Percentiles rank a stretch among this genome's conserved stretches.
Conservation (phyloP, 2,113 vertebrate genomes). For the Glaucomys volans region DNA sequence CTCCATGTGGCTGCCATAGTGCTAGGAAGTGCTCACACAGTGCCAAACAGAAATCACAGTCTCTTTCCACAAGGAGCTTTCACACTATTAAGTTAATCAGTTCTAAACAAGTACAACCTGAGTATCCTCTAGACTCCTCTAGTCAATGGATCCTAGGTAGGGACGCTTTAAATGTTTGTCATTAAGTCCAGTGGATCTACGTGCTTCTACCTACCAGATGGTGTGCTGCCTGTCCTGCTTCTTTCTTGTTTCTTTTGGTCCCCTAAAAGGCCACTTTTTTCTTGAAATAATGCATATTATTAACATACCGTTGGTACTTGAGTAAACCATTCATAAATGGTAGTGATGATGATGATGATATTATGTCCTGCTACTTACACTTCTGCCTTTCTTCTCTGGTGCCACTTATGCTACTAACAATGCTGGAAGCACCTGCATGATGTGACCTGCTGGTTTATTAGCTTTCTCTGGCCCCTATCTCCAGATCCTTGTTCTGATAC, state of each 20-base stretch:
- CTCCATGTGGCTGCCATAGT: neutral
- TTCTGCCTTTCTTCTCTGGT: neutral
- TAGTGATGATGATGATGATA: neutral
- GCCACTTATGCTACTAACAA: neutral
- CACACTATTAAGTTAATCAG: neutral
- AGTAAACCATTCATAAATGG: constrained; percentile 5
- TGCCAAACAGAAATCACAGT: neutral
- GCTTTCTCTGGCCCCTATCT: neutral
- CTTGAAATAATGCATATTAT: constrained; percentile 19
- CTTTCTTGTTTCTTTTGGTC: neutral
- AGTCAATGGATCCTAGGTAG: neutral
- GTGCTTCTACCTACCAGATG: neutral
- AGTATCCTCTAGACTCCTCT: neutral
- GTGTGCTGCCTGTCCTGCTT: neutral
- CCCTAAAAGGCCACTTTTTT: neutral
- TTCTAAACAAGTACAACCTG: constrained; percentile 14
- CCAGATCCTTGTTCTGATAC: neutral
- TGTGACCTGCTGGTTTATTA: neutral
- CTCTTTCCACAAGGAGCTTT: neutral
- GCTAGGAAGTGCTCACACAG: neutral
- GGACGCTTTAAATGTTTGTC: neutral
- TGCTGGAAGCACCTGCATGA: neutral
- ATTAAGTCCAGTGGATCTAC: neutral
- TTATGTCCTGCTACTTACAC: neutral
- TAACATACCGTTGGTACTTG: neutral